Base-by-base conservation (phyloP, 2,113 vertebrate genomes). In the Macrotis lagotis region DNA sequence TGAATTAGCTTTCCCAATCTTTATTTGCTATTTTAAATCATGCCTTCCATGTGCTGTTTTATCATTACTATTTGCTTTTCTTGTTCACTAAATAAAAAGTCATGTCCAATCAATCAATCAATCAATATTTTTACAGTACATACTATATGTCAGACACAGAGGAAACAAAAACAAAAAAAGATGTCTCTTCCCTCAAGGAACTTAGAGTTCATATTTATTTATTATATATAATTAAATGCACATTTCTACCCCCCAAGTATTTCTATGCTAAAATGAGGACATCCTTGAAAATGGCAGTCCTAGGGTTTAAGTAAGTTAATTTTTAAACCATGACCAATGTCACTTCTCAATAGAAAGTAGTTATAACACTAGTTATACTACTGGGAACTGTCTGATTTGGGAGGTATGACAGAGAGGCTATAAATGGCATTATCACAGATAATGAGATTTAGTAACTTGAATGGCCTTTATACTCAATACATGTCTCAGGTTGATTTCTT, bases 231-330 rank as follows among this genome's bases (percentile, higher is more conserved):
- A n/a, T n/a, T n/a, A n/a, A n/a, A n/a, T n/a, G n/a, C n/a, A n/a
- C n/a, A n/a, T n/a, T 44, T 0, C 19, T 7, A 2, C 37, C 19
- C 0, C 4, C n/a, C n/a, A 44, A 44, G 4, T 8, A 83, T 83
- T 74, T 74, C 37, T 74, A n/a, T 74, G 16, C n/a, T 83, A 44
- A 83, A 7, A 44, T 44, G 19, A 83, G n/a, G n/a, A 24, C 16
- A 44, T 44, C 3, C 14, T 83, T 8, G 44, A 83, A 44, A 83
- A 44, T 24, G 19, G 66, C n/a, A 83, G 37, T 74, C 16, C 37
- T 16, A n/a, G 14, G 14, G 66, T 83, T 44, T 44, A 44, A 44
- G 31, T 74, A n/a, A 83, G 19, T 44, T 83, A 83, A 83, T 44
- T 24, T 22, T 83, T n/a, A 83, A 83, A 83, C 7, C 4, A 44